Evolutionary conservation across 2,888 invertebrate genomes (phyloP).

Genomic region (Cataglyphis albicans): DNA sequence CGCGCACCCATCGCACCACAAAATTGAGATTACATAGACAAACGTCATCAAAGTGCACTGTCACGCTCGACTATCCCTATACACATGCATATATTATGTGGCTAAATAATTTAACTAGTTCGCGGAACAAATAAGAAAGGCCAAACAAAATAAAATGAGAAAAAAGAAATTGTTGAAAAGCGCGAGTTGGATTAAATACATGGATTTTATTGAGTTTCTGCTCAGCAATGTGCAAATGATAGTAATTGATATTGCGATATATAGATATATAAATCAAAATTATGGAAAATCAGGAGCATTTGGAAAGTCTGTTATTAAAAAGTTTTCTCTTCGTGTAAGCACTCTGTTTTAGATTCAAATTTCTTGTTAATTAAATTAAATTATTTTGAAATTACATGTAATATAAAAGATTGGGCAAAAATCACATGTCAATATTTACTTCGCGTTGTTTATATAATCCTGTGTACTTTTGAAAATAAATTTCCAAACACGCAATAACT

Average conservation of each 20-base stretch:
- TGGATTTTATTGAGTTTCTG: background rate
- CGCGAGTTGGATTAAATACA: background rate
- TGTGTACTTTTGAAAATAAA: background rate
- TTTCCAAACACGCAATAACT: background rate
- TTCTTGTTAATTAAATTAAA: conserved; percentile 37
- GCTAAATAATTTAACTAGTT: conserved; percentile 44
- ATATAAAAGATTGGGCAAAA: conserved; percentile 4
- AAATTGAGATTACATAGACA: conserved; percentile 58
- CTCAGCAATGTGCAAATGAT: background rate
- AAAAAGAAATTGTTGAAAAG: background rate
- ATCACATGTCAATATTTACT: background rate
- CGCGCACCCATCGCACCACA: conserved; percentile 25
- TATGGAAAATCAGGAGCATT: conserved; percentile 1
- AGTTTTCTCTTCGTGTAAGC: background rate
- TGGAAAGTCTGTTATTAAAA: background rate
- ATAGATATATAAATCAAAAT: background rate
- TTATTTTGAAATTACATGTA: conserved; percentile 10
- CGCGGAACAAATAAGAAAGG: background rate
- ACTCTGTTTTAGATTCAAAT: conserved; percentile 1
- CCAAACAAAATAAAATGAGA: background rate
- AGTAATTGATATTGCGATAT: conserved; percentile 34
- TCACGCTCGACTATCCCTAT: background rate
- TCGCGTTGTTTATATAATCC: background rate
- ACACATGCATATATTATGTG: conserved; percentile 1
- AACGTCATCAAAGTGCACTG: conserved; percentile 56